A percentile compares a stretch with the other conserved stretches of the same genome.
Conservation (phyloP, 2,888 invertebrate genomes). For the Sarcophaga carnaria region DNA sequence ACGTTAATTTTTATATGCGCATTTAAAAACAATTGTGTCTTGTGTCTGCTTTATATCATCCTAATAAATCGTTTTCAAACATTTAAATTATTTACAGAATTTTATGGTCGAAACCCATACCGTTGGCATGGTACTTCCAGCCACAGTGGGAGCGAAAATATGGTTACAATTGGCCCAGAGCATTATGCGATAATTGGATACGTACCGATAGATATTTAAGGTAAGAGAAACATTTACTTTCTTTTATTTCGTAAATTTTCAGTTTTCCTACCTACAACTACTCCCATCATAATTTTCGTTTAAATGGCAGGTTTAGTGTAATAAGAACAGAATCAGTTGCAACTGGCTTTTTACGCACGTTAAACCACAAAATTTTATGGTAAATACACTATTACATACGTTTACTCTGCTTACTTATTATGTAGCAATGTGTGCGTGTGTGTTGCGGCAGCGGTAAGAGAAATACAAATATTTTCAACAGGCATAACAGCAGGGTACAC, state of each 20-base stretch:
- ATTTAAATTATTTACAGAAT: constrained; percentile 82
- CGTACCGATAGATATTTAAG: constrained; percentile 89
- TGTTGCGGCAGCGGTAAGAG: background rate
- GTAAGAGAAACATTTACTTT: constrained; percentile 87
- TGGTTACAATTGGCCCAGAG: constrained; percentile 91
- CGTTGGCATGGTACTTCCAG: constrained; percentile 95
- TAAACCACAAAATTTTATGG: constrained; percentile 38
- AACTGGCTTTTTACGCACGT: background rate
- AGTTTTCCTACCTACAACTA: background rate
- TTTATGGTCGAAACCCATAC: constrained; percentile 95
- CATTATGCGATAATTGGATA: constrained; percentile 95
- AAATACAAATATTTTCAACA: background rate
- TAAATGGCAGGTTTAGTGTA: background rate
- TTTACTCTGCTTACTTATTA: constrained; percentile 7
- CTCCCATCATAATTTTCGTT: too few species aligned
- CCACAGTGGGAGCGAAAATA: constrained; percentile 93
- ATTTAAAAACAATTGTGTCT: background rate
- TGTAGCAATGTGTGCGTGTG: background rate
- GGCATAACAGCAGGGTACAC: background rate
- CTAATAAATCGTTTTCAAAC: background rate
- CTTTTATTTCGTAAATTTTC: constrained; percentile 77
- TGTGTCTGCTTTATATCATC: background rate
- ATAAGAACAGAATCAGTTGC: background rate
- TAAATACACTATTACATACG: constrained; percentile 16
- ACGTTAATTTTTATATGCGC: background rate